A percentile compares a stretch with the other conserved stretches of the same genome.
Evolutionary conservation across 2,797 vertebrate species (phyloP).

Genomic region (Arnoldichthys spilopterus): DNA sequence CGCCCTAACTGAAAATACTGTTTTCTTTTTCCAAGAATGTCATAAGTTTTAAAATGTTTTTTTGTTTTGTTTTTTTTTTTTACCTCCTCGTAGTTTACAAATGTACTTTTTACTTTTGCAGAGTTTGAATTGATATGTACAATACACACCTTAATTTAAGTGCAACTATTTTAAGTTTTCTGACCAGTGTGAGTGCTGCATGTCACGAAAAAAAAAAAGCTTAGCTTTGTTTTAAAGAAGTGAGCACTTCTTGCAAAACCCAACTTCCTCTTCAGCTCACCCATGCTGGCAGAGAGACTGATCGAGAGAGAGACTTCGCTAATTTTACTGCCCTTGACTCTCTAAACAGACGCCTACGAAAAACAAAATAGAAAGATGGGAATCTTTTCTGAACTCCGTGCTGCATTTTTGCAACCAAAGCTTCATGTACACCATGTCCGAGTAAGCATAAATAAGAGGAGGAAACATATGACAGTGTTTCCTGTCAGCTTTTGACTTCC

Average conservation of each 20-base stretch:
- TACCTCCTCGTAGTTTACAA: too few relatives aligned
- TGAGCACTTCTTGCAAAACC: conserved; percentile 4
- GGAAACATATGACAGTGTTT: conserved; percentile 34
- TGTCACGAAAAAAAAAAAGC: conserved; percentile 4
- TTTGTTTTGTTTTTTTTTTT: too few relatives aligned
- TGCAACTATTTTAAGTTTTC: too few relatives aligned
- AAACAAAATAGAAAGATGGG: neutral
- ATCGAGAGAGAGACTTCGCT: neutral
- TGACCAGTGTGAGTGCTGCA: too few relatives aligned
- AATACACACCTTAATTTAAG: too few relatives aligned
- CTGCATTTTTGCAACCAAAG: neutral
- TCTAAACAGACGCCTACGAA: neutral
- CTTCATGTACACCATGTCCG: conserved; percentile 19
- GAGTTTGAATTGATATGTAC: too few relatives aligned
- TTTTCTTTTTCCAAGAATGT: neutral
- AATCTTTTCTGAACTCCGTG: neutral
- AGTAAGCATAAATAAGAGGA: conserved; percentile 32
- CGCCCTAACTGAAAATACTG: neutral
- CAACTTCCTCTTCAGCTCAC: conserved; percentile 33
- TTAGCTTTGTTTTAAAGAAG: conserved; percentile 41
- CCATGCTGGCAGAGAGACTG: conserved; percentile 4
- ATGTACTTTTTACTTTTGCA: too few relatives aligned
- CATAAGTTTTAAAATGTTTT: too few relatives aligned
- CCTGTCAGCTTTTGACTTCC: conserved; percentile 24
- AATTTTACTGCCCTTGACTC: neutral